Conservation (phyloP, 2,888 invertebrate genomes). For the Lasiommata megera region DNA sequence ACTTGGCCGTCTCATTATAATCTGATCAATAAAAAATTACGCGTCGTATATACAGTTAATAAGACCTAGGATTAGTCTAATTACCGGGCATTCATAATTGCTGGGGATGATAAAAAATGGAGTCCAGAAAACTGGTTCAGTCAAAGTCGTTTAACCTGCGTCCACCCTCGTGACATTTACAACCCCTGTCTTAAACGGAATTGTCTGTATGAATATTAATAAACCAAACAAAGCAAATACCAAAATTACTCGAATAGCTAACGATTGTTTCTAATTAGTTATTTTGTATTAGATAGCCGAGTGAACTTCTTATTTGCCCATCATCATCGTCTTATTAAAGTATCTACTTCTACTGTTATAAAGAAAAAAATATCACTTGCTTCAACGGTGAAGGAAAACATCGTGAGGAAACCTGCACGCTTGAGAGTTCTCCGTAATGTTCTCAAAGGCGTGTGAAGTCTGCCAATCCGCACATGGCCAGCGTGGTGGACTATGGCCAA, state of each 20-base stretch:
- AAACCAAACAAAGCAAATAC: slow-evolving; percentile 2
- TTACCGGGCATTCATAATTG: slow-evolving; percentile 20
- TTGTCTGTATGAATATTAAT: slow-evolving; percentile 28
- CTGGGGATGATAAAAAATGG: background rate
- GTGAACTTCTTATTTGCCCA: too few relatives aligned
- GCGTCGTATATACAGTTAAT: too few relatives aligned
- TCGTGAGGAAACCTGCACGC: too few relatives aligned
- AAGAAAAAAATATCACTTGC: too few relatives aligned
- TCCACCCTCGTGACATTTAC: slow-evolving; percentile 26
- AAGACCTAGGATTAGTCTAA: slow-evolving; percentile 25
- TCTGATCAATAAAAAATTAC: too few relatives aligned
- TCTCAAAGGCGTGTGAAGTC: too few relatives aligned
- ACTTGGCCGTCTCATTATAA: slow-evolving; percentile 1
- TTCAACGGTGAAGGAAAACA: too few relatives aligned
- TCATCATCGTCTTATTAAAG: too few relatives aligned
- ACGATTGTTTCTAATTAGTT: slow-evolving; percentile 21
- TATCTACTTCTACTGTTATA: too few relatives aligned
- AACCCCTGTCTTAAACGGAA: slow-evolving; percentile 20
- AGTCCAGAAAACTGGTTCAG: slow-evolving; percentile 9
- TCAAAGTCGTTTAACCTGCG: slow-evolving; percentile 19
- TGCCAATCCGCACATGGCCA: too few relatives aligned
- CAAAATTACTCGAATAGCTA: slow-evolving; percentile 3
- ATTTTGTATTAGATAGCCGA: slow-evolving; percentile 23
- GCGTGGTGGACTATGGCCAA: too few relatives aligned
- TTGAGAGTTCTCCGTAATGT: too few relatives aligned